These are phyloP conservation scores for Tenebrio molitor DNA, from an alignment of 1,140 invertebrate genomes.

Conservation along the genomic window DNA sequence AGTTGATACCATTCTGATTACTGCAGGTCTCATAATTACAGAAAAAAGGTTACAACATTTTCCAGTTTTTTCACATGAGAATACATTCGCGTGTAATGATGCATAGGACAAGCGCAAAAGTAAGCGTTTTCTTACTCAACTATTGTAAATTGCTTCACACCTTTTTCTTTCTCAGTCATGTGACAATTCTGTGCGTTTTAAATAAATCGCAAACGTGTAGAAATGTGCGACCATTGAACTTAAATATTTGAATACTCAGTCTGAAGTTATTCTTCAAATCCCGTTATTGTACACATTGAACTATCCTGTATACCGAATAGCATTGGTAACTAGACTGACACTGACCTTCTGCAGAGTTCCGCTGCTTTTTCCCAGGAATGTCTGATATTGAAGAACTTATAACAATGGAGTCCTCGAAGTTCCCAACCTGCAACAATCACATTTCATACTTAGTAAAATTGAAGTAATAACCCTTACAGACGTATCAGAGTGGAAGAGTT, in stretches of 20 bases:
- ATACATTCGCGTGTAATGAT: constrained; percentile 4
- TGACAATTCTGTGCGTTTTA: neutral
- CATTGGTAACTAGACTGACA: constrained; percentile 43
- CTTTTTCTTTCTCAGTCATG: neutral
- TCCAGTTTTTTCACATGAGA: constrained; percentile 20
- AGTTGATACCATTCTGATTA: constrained; percentile 10
- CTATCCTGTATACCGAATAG: neutral
- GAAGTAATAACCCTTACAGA: neutral
- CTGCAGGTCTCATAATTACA: neutral
- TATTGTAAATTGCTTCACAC: neutral
- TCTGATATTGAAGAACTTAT: constrained; percentile 95
- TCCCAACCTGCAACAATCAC: constrained; percentile 86
- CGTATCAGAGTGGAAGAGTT: neutral
- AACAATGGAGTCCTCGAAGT: constrained; percentile 90
- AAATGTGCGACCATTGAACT: constrained; percentile 27
- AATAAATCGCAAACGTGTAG: constrained; percentile 3
- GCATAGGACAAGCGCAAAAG: constrained; percentile 18
- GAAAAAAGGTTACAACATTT: constrained; percentile 17
- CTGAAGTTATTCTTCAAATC: neutral
- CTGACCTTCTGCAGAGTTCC: constrained; percentile 93
- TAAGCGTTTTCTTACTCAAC: constrained; percentile 18
- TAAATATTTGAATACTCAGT: constrained; percentile 21
- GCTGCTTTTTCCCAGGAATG: constrained; percentile 97
- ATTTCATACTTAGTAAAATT: neutral
- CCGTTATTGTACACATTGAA: constrained; percentile 19